Conservation (phyloP, 2,888 invertebrate genomes). For the Rhyacophila evoluta region DNA sequence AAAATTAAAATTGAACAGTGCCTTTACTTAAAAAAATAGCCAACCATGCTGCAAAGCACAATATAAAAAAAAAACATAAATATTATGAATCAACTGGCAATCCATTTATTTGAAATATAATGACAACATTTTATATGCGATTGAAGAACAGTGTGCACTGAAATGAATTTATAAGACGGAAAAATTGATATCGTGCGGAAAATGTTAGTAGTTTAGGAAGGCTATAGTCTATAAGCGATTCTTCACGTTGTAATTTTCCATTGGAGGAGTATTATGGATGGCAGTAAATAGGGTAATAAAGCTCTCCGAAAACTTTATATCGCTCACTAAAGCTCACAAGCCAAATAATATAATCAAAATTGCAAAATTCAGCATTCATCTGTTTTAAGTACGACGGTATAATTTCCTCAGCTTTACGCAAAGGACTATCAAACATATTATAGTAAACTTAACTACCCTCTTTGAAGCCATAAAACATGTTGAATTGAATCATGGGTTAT, state of each 20-base stretch:
- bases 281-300: slow-evolving; percentile 37
- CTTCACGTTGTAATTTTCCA: slow-evolving; percentile 28
- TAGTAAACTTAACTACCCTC: background rate
- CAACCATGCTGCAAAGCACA: too few relatives aligned
- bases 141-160: background rate
- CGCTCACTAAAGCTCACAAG: slow-evolving; percentile 30
- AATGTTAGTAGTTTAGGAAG: background rate
- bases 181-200: background rate
- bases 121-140: background rate
- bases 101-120: background rate
- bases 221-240: slow-evolving; percentile 32
- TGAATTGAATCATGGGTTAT: too few relatives aligned
- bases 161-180: background rate
- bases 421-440: background rate
- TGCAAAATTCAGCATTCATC: slow-evolving; percentile 22
- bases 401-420: background rate
- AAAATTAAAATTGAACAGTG: too few relatives aligned
- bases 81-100: too few relatives aligned
- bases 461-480: too few relatives aligned
- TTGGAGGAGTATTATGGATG: slow-evolving; percentile 25
- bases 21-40: too few relatives aligned
- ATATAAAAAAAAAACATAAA: too few relatives aligned
- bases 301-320: slow-evolving; percentile 31
- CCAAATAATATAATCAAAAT: slow-evolving; percentile 28
- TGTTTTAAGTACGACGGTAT: slow-evolving; percentile 5